phyloP scores from a whole-genome alignment of 2,888 invertebrate genomes.

The Sminthurinus aureus region DNA sequence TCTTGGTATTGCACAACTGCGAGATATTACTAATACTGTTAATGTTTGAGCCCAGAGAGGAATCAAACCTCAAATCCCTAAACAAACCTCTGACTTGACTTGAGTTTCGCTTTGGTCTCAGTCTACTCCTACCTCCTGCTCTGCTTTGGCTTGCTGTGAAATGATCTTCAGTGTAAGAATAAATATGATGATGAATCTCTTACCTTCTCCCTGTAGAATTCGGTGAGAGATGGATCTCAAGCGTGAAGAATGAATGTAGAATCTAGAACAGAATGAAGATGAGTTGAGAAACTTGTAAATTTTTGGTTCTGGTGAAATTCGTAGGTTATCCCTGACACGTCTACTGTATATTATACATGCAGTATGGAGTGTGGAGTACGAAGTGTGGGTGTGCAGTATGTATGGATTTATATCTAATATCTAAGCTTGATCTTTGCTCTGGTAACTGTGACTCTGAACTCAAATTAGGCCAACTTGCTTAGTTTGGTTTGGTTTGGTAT shows the following conservation, averaged over 20 bases:
- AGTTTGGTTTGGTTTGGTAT: too few species aligned
- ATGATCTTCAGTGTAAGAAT: not conserved
- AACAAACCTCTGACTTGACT: slow-evolving; percentile 22
- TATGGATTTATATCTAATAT: not conserved
- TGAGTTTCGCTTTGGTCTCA: slow-evolving; percentile 27
- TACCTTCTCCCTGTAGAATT: too few species aligned
- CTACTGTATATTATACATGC: not conserved
- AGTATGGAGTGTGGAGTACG: too few species aligned
- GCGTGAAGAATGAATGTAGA: not conserved
- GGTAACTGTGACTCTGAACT: too few species aligned
- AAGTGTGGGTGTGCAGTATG: not conserved
- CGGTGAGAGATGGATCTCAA: not conserved
- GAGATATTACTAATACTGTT: too few species aligned
- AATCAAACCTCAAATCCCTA: slow-evolving; percentile 43
- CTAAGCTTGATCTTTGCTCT: too few species aligned
- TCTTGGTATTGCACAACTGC: not conserved
- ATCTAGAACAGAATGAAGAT: not conserved
- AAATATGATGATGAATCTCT: not conserved
- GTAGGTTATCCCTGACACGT: not conserved
- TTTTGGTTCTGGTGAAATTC: not conserved
- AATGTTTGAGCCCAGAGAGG: slow-evolving; percentile 14
- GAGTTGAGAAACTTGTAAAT: not conserved
- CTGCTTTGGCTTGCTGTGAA: not conserved
- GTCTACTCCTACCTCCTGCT: not conserved
- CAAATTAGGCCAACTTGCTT: too few species aligned